Base-by-base conservation (phyloP, 2,888 invertebrate genomes). In the Hyles lineata region DNA sequence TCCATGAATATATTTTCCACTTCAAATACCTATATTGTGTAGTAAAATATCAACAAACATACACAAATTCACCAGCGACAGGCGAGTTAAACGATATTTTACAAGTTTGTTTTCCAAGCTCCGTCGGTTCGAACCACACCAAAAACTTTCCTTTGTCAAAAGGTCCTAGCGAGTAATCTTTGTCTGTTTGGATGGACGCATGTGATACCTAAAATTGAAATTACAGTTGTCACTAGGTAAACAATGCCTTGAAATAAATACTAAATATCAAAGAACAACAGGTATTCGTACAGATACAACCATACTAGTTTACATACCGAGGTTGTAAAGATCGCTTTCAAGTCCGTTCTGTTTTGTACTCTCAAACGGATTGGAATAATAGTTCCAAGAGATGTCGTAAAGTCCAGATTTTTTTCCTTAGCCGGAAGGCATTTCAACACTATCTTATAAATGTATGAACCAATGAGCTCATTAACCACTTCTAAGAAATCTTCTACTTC, bases 31-130 rank as follows among this genome's bases (percentile, higher is more conserved):
- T n/a, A 25, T 9, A 69, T 52, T 19, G 8, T 55, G 19, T 25
- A 19, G 2, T 15, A 25, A 55, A 71, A 55, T 63, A 9, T 25
- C 25, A 35, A 86, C 15, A 11, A 43, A 43, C 94, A 86, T 84
- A 94, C 94, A 91, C 84, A 77, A 91, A 94, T 81, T 92, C 92
- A 21, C 94, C 94, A 70, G 94, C 94, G 29, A 80, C 77, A 0
- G 78, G 70, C 0, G 94, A 94, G 62, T 86, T 77, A 69, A 94
- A 92, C 0, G 91, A 88, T n/a, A 94, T 82, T 70, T 6, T 83
- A 78, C 90, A 90, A 11, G 80, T 76, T 74, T 93, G 93, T 1
- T 84, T 75, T 5, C 93, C 93, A 3, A 90, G 79, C 69, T 90
- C 85, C 1, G 86, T 92, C 9, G 94, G 94, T 77, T 94, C 94